Base-by-base conservation (phyloP, 2,113 vertebrate species). In the Scopus umbretta region DNA sequence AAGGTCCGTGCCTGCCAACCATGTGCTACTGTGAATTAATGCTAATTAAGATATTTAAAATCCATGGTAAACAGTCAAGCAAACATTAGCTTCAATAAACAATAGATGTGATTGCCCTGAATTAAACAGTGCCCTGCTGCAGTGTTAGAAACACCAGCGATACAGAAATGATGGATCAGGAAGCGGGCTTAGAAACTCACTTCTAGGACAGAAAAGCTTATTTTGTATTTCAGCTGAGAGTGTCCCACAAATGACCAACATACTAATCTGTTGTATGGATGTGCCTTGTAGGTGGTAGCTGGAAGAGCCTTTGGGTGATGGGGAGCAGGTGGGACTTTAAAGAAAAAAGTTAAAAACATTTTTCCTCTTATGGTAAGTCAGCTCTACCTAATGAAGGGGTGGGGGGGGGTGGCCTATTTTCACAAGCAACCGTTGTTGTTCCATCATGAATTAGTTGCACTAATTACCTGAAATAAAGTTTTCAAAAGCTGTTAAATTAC, bases 341-440 rank as follows among this genome's bases (percentile, higher is more conserved):
- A 86, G 38, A 76, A 91, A 92, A 55, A 83, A 17, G 11, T 38
- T 45, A 0, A 79, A 86, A 86, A 40, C 52, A 30, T 45, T 56
- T 78, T 75, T 61, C 32, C 8, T 61, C 40, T 56, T 82, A 53
- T 0, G 0, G 5, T 65, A 94, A 84, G 13, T 82, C 56, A 84
- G 52, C 14, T 61, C 61, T 70, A 72, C 17, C 47, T 55, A 58
- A 23, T 7, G 21, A 55, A 90, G 16, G 30, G 30, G 6, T 9
- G 26, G 8, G 26, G 6, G 12, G 16, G 9, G 2, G 32, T 86
- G 86, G 71, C 80, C 82, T 81, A 68, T 93, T 95, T 96, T 95
- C 80, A 49, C 83, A 85, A 75, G 81, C 92, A 89, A 96, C 97
- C 19, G 80, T 91, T 93, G 94, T 95, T 97, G 96, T 97, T 98